These are phyloP conservation scores for Apeltes quadracus DNA, from an alignment of 2,113 vertebrate species.

Conservation along the genomic window DNA sequence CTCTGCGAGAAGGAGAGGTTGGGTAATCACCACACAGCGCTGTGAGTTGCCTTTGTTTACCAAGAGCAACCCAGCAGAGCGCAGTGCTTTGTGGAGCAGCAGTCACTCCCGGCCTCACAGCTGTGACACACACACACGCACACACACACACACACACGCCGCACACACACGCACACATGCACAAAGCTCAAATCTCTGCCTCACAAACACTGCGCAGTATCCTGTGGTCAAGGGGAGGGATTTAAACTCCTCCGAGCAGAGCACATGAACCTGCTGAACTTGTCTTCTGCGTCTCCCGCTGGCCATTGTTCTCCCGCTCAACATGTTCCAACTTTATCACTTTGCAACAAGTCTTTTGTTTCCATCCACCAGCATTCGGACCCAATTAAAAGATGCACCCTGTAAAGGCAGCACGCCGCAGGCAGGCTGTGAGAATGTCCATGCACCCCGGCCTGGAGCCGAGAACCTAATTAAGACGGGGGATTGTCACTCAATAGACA, in stretches of 20 bases:
- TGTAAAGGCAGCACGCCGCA: slow-evolving; percentile 46
- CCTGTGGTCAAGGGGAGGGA: slow-evolving; percentile 83
- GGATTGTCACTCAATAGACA: slow-evolving; percentile 72
- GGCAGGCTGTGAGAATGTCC: slow-evolving; percentile 65
- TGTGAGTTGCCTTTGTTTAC: slow-evolving; percentile 79
- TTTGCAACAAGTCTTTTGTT: slow-evolving; percentile 54
- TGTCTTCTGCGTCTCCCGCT: slow-evolving; percentile 69
- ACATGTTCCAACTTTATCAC: slow-evolving; percentile 61
- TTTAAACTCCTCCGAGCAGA: slow-evolving; percentile 71
- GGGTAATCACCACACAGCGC: slow-evolving; percentile 69
- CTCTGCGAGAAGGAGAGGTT: slow-evolving; percentile 61
- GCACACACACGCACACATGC: slow-evolving; percentile 57
- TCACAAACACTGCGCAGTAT: slow-evolving; percentile 77
- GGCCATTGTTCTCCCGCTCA: slow-evolving; percentile 62
- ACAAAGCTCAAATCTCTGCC: slow-evolving; percentile 75
- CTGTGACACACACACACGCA: slow-evolving; percentile 72
- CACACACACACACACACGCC: slow-evolving; percentile 37
- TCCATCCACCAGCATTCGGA: slow-evolving; percentile 58
- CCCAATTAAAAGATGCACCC: slow-evolving; percentile 75
- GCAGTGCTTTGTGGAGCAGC: slow-evolving; percentile 76
- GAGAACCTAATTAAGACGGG: slow-evolving; percentile 65
- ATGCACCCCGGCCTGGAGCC: slow-evolving; percentile 50
- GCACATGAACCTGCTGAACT: slow-evolving; percentile 82
- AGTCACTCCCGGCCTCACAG: slow-evolving; percentile 79
- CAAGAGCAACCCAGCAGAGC: slow-evolving; percentile 76